These are phyloP conservation scores for Acanthornis magna DNA, from an alignment of 2,797 vertebrate genomes.

Conservation along the genomic window DNA sequence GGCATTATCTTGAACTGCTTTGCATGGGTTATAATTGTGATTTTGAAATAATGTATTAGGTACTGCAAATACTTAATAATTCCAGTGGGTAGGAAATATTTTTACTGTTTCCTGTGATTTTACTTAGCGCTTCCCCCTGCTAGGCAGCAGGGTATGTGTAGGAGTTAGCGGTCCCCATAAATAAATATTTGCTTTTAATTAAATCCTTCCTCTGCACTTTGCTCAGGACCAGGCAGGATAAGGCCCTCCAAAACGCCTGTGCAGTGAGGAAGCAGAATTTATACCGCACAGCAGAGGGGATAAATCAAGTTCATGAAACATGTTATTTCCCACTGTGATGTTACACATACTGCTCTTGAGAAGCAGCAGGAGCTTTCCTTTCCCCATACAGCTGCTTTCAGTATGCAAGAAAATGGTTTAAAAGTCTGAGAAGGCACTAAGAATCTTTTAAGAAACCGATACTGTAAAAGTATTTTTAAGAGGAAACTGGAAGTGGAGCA, in stretches of 20 bases:
- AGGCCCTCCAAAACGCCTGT: not conserved
- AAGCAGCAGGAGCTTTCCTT: constrained; percentile 56
- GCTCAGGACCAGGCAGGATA: not conserved
- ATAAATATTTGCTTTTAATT: constrained; percentile 8
- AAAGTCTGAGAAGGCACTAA: not conserved
- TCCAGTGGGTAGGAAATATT: not conserved
- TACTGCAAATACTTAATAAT: not conserved
- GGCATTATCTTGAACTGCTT: not conserved
- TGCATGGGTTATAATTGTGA: not conserved
- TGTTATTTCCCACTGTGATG: constrained; percentile 61
- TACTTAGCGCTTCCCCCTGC: not conserved
- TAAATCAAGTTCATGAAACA: constrained; percentile 63
- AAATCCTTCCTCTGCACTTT: not conserved
- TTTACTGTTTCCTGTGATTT: not conserved
- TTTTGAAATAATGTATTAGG: not conserved
- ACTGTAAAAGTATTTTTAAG: not conserved
- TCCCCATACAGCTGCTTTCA: not conserved
- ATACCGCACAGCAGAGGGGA: constrained; percentile 4
- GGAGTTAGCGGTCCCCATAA: not conserved
- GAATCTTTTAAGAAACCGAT: not conserved
- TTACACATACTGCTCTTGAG: constrained; percentile 39
- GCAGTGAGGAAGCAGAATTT: not conserved
- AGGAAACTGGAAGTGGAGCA: not conserved
- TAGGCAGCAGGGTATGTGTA: not conserved
- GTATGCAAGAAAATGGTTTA: constrained; percentile 28